phyloP scores from a whole-genome alignment of 2,113 vertebrate species.

The Notarius quadriscutis region DNA sequence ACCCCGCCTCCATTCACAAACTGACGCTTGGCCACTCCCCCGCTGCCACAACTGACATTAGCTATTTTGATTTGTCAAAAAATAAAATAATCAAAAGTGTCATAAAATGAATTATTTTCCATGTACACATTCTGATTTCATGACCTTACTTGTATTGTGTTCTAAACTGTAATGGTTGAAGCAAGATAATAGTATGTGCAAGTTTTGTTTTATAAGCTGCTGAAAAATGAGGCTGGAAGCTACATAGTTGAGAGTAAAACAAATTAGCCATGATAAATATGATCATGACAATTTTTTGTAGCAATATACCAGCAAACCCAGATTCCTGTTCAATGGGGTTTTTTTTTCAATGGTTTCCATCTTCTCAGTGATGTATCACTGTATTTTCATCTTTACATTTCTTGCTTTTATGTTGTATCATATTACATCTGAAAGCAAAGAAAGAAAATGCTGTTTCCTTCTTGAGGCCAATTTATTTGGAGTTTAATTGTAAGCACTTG shows the following conservation, averaged over 20 bases:
- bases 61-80: no score
- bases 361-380: background rate
- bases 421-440: background rate
- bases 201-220: background rate
- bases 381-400: background rate
- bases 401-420: constrained; percentile 3
- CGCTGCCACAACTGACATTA: no score
- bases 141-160: background rate
- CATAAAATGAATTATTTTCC: background rate
- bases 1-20: no score
- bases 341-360: background rate
- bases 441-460: background rate
- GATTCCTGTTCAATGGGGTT: background rate
- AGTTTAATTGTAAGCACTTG: background rate
- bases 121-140: background rate
- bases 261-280: background rate
- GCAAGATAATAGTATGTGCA: background rate
- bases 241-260: background rate
- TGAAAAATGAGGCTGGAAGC: background rate
- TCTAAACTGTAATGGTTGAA: background rate
- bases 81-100: background rate
- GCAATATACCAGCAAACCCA: background rate
- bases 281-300: background rate
- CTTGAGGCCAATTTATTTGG: background rate
- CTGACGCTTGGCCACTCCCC: no score